A percentile compares a stretch with the other conserved stretches of the same genome.
These are phyloP conservation scores for Hippocampus comes DNA, from an alignment of 2,113 vertebrate genomes.

Conservation along the genomic window DNA sequence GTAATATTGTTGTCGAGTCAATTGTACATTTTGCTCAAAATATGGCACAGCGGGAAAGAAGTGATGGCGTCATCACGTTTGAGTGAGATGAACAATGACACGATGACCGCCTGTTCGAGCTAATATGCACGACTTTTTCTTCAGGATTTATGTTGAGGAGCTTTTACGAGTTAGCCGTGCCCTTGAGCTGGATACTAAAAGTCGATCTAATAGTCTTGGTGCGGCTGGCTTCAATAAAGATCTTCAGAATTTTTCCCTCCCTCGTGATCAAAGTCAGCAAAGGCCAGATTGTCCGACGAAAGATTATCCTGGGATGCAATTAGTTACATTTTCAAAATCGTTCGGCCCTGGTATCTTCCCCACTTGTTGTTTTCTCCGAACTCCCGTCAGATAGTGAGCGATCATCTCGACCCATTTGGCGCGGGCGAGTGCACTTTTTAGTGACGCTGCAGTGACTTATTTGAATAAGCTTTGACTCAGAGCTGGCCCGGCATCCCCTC, in stretches of 20 bases:
- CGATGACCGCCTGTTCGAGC: not conserved
- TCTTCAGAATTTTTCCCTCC: not conserved
- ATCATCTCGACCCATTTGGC: constrained; percentile 61
- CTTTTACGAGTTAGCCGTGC: constrained; percentile 20
- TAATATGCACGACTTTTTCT: not conserved
- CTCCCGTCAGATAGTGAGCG: constrained; percentile 29
- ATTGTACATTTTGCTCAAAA: not conserved
- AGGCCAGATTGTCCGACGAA: not conserved
- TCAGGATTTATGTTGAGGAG: constrained; percentile 31
- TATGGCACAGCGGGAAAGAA: not conserved
- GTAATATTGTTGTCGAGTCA: not conserved
- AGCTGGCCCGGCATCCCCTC: constrained; percentile 49
- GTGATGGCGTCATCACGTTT: not conserved
- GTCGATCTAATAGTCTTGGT: constrained; percentile 43
- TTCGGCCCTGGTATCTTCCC: not conserved
- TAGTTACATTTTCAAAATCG: too few relatives aligned
- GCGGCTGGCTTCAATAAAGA: constrained; percentile 42
- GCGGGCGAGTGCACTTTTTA: constrained; percentile 44
- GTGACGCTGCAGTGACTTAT: constrained; percentile 65
- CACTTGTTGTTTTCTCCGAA: constrained; percentile 10
- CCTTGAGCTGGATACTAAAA: constrained; percentile 58
- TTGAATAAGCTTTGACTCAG: constrained; percentile 68
- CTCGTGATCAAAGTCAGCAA: not conserved
- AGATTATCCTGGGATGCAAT: not conserved
- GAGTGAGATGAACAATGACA: not conserved